Evolutionary conservation across 2,888 invertebrate genomes (phyloP).

Genomic region (Drosophila conformis): DNA sequence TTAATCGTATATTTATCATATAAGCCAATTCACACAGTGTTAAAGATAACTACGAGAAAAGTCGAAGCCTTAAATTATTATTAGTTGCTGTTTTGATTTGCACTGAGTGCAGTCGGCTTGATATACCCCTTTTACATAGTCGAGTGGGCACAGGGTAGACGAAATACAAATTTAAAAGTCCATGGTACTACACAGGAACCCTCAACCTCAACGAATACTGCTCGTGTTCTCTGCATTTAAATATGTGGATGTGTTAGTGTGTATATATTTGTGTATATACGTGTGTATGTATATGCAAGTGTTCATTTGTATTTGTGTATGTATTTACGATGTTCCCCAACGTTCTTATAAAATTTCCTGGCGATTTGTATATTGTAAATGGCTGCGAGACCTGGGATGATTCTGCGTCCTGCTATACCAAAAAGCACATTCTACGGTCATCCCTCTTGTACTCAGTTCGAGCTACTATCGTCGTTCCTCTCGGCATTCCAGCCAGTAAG

Average conservation of each 20-base stretch:
- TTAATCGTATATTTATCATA: neutral
- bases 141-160: neutral
- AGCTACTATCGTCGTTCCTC: conserved; percentile 27
- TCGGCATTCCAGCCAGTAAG: neutral
- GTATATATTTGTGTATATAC: neutral
- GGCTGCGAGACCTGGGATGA: conserved; percentile 45
- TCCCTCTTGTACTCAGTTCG: conserved; percentile 18
- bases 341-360: conserved; percentile 53
- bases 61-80: neutral
- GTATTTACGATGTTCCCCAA: conserved; percentile 15
- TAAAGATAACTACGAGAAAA: neutral
- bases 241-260: neutral
- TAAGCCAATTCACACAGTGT: neutral
- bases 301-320: neutral
- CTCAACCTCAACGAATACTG: neutral
- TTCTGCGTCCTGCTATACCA: conserved; percentile 49
- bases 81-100: neutral
- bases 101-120: neutral
- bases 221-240: neutral
- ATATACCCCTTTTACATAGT: neutral
- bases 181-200: neutral
- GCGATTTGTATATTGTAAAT: conserved; percentile 52
- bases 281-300: conserved; percentile 1
- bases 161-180: conserved; percentile 8
- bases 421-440: conserved; percentile 10